Percentiles rank a stretch among this genome's conserved stretches.
These are phyloP conservation scores for Cephus sareptanus DNA, from an alignment of 2,888 invertebrate genomes.

Conservation along the genomic window DNA sequence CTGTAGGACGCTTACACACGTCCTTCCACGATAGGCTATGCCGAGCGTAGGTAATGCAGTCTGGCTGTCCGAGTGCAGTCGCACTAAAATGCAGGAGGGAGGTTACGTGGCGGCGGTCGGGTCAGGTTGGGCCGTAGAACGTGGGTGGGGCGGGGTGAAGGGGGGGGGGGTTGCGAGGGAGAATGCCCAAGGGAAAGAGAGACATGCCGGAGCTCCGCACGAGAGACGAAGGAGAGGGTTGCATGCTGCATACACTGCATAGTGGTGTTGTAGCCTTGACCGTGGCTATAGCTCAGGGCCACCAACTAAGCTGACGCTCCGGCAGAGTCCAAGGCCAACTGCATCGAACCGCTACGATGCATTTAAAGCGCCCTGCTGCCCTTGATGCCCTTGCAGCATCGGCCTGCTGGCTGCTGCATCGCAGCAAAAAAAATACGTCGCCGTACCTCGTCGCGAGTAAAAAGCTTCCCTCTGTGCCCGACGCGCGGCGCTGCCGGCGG, in stretches of 20 bases:
- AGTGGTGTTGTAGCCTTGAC: constrained; percentile 55
- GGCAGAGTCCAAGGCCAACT: constrained; percentile 59
- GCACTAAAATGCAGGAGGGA: not conserved
- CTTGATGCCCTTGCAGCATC: not conserved
- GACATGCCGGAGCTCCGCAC: not conserved
- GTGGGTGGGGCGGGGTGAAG: not conserved
- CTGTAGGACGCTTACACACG: not conserved
- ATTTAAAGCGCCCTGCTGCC: constrained; percentile 26
- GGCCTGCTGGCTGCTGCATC: not conserved
- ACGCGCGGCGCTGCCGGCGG: not conserved
- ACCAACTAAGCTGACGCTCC: constrained; percentile 46
- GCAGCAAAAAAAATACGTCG: not conserved
- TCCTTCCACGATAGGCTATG: not conserved
- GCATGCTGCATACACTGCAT: not conserved
- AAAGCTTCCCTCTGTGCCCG: not conserved
- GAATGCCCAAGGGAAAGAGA: not conserved
- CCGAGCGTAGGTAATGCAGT: not conserved
- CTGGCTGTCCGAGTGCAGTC: not conserved
- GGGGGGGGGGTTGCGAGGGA: not conserved
- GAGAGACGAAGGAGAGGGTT: not conserved
- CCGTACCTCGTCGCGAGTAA: not conserved
- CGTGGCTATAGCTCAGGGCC: constrained; percentile 62
- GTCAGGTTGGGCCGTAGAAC: not conserved
- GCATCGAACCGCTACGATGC: constrained; percentile 49
- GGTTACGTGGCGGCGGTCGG: not conserved